Conservation (phyloP, 2,888 invertebrate species). For the Drosophila algonquin region DNA sequence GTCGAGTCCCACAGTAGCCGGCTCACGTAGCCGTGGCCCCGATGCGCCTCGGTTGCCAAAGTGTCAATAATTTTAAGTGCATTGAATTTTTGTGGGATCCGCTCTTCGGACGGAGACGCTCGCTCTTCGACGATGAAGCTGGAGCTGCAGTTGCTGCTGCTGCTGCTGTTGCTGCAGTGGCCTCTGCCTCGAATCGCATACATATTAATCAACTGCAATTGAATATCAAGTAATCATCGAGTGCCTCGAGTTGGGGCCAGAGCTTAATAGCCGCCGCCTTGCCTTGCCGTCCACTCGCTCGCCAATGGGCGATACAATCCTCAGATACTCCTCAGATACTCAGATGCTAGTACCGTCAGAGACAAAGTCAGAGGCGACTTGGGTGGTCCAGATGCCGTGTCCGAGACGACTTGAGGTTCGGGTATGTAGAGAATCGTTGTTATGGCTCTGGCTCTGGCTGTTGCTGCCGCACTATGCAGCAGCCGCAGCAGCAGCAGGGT, state of each 20-base stretch:
- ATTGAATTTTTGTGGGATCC: conserved; percentile 55
- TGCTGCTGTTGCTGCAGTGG: conserved; percentile 45
- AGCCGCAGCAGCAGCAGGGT: conserved; percentile 50
- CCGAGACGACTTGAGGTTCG: conserved; percentile 35
- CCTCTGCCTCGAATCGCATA: conserved; percentile 66
- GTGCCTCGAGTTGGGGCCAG: conserved; percentile 76
- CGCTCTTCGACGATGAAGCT: conserved; percentile 37
- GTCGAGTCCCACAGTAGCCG: conserved; percentile 59
- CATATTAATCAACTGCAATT: conserved; percentile 80
- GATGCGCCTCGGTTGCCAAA: conserved; percentile 42
- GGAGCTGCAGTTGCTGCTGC: conserved; percentile 8
- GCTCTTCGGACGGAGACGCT: conserved; percentile 19
- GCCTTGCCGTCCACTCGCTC: conserved; percentile 18
- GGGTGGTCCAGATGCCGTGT: conserved; percentile 78
- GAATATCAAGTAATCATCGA: conserved; percentile 81
- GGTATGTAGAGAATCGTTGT: conserved; percentile 17
- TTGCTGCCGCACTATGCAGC: conserved; percentile 46
- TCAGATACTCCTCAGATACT: too few relatives aligned
- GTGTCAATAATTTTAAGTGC: conserved; percentile 77
- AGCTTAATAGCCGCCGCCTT: conserved; percentile 67
- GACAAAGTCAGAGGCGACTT: conserved; percentile 64
- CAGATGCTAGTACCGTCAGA: conserved; percentile 23
- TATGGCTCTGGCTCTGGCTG: conserved; percentile 25
- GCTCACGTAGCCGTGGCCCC: conserved; percentile 48
- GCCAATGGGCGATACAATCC: conserved; percentile 19